phyloP scores from a whole-genome alignment of 2,888 invertebrate species.

The Malachius bipustulatus region DNA sequence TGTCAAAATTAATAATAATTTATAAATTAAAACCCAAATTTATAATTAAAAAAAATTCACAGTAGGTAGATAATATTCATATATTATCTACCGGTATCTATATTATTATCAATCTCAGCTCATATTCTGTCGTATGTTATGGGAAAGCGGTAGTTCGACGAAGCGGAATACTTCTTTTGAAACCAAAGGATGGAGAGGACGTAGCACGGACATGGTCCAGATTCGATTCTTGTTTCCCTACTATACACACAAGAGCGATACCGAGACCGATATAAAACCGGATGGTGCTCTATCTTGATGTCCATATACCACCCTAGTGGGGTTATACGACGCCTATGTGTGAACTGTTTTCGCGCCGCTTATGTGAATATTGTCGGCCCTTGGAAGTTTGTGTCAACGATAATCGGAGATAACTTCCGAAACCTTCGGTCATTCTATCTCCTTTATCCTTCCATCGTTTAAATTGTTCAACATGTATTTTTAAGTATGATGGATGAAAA shows the following conservation, averaged over 20 bases:
- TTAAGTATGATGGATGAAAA: too few species aligned
- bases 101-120: too few species aligned
- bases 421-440: background rate
- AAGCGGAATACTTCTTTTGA: conserved; percentile 13
- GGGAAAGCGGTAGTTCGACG: too few species aligned
- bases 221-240: conserved; percentile 17
- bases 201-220: conserved; percentile 14
- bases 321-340: conserved; percentile 14
- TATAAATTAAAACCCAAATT: too few species aligned
- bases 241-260: too few species aligned
- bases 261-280: conserved; percentile 17
- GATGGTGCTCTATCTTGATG: conserved; percentile 17
- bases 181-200: conserved; percentile 16
- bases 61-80: too few species aligned
- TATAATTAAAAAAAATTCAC: too few species aligned
- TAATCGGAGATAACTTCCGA: conserved; percentile 2
- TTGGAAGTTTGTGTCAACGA: background rate
- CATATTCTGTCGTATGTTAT: too few species aligned
- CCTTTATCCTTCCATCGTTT: background rate
- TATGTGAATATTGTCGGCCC: conserved; percentile 1
- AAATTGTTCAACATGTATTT: too few species aligned
- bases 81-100: too few species aligned
- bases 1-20: too few species aligned
- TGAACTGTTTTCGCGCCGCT: conserved; percentile 9
- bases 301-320: too few species aligned